Evolutionary conservation across 1,140 invertebrate species (phyloP), one percentile per base, ranked within the genome.

Genomic region (Frieseomelitta varia): DNA sequence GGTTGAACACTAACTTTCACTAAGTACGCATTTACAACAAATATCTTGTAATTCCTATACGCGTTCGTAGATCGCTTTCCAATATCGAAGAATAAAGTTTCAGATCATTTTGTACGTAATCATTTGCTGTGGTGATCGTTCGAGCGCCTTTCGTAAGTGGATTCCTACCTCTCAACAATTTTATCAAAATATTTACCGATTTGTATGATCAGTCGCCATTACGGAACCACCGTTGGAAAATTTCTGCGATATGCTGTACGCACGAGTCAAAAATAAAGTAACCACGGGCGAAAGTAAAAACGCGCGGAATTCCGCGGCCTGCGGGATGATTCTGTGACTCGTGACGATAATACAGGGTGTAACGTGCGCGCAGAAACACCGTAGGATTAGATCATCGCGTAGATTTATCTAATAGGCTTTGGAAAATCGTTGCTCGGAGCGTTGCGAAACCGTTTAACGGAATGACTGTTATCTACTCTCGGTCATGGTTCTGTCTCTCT

Each of bases 351-450:
- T 4, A n/a, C 67, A n/a, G n/a, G n/a, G 19, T 27, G 15, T 34
- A 19, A 74, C 17, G 6, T 3, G 15, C 11, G 47, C 10, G n/a
- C 30, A 39, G 80, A 81, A 65, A 81, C 58, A 47, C 21, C 4
- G 14, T 6, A n/a, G 47, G 72, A 74, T 81, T 76, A 81, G 80
- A 81, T 81, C 80, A 81, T 72, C 72, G 72, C 61, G 69, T 71
- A 72, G 61, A 81, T 81, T 81, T 75, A 81, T 81, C 72, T 55
- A 63, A 67, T 51, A 47, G 27, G 27, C 69, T 74, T 81, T 55
- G 72, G 72, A 75, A 81, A 81, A 81, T 81, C 19, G 71, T 81
- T 81, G 58, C 79, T 65, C 39, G 21, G 14, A 55, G 61, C 27
- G 21, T 76, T 76, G 72, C 80, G 80, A 76, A 63, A 76, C 14